Conservation (phyloP, 2,888 invertebrate species). For the Tethea ocularis region DNA sequence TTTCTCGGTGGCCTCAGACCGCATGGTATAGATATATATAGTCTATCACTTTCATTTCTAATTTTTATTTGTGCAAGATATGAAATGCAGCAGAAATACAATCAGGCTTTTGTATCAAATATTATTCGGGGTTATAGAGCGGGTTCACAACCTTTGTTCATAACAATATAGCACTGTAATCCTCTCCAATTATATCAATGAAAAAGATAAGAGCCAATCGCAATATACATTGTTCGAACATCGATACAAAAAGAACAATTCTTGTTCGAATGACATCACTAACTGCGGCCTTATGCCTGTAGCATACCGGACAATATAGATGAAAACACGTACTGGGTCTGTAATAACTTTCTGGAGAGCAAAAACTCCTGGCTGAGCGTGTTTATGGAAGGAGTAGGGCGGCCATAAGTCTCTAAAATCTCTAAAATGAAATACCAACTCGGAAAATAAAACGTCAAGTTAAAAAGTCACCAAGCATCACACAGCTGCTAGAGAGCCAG, state of each 20-base stretch:
- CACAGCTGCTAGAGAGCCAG: no score
- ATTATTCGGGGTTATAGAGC: neutral
- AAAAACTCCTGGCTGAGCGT: conserved; percentile 37
- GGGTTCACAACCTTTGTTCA: neutral
- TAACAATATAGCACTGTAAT: no score
- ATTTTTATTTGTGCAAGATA: no score
- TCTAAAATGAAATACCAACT: no score
- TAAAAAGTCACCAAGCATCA: no score
- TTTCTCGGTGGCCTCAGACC: no score
- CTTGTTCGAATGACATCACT: conserved; percentile 34
- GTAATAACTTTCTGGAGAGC: conserved; percentile 57
- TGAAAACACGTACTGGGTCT: conserved; percentile 53
- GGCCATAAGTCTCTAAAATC: no score
- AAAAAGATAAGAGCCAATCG: neutral
- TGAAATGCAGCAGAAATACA: no score
- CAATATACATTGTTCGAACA: neutral
- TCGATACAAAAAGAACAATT: conserved; percentile 13
- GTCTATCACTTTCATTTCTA: no score
- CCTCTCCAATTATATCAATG: neutral
- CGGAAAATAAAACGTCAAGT: no score
- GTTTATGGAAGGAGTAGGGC: conserved; percentile 13
- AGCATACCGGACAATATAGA: conserved; percentile 41
- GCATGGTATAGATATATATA: no score
- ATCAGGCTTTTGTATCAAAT: no score
- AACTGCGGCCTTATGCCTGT: conserved; percentile 23